Percentiles rank a stretch among this genome's conserved stretches.
phyloP scores from a whole-genome alignment of 2,797 vertebrate species.

The Meda fulgida region DNA sequence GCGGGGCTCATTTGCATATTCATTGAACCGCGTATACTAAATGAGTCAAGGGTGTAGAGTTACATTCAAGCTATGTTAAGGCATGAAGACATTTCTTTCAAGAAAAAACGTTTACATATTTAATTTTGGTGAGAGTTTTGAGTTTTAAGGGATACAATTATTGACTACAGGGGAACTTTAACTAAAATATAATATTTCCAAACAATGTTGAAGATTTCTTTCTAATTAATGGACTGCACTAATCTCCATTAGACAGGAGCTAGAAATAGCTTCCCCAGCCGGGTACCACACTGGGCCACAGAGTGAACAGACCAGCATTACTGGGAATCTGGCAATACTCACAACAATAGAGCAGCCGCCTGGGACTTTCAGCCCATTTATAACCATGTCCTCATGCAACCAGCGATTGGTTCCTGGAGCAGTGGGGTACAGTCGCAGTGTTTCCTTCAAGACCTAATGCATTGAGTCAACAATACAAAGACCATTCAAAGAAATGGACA shows the following conservation, averaged over 20 bases:
- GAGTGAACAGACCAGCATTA: background rate
- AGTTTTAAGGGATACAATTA: too few relatives aligned
- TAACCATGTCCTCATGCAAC: constrained; percentile 74
- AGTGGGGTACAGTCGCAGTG: constrained; percentile 84
- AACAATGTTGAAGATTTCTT: background rate
- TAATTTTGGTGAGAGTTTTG: too few relatives aligned
- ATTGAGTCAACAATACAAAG: background rate
- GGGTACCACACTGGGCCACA: background rate
- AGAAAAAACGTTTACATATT: too few relatives aligned
- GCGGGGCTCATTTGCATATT: too few relatives aligned
- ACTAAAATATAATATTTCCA: background rate
- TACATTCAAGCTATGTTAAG: too few relatives aligned
- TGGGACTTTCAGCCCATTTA: constrained; percentile 81
- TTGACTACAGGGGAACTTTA: background rate
- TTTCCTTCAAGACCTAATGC: constrained; percentile 89
- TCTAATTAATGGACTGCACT: too few relatives aligned
- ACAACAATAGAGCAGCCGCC: constrained; percentile 71
- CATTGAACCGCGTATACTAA: too few relatives aligned
- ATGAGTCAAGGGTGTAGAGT: too few relatives aligned
- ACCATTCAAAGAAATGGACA: background rate
- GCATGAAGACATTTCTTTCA: too few relatives aligned
- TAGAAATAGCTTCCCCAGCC: background rate
- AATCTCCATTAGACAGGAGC: background rate
- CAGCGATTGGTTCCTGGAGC: constrained; percentile 81
- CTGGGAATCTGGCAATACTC: constrained; percentile 59